Evolutionary conservation across 1,140 invertebrate genomes (phyloP).

Genomic region (Zaprionus gabonicus): DNA sequence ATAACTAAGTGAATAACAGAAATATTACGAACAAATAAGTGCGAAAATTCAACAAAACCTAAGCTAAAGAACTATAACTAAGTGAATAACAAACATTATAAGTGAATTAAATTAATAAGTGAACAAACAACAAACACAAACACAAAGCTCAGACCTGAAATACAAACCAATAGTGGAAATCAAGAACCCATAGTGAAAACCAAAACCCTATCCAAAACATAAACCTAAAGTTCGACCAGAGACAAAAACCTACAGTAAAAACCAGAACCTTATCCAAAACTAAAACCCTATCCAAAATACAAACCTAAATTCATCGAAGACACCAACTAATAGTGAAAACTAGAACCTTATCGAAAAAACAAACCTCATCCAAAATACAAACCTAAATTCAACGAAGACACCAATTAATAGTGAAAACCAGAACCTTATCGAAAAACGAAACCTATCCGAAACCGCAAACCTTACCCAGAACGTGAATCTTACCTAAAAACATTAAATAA

Average conservation of each 20-base stretch:
- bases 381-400: not conserved
- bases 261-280: not conserved
- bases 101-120: not conserved
- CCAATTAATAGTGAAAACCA: no score
- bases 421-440: no score
- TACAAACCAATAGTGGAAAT: slow-evolving; percentile 5
- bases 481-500: not conserved
- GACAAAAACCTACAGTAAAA: not conserved
- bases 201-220: not conserved
- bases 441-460: no score
- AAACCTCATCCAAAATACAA: not conserved
- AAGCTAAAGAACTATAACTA: slow-evolving; percentile 9
- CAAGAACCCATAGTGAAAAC: slow-evolving; percentile 3
- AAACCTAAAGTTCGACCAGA: not conserved
- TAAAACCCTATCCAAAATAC: not conserved
- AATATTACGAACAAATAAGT: not conserved
- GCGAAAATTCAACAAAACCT: not conserved
- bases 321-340: not conserved
- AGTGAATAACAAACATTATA: slow-evolving; percentile 6
- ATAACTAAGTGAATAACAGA: no score
- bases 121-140: slow-evolving; percentile 8
- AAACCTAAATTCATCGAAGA: not conserved
- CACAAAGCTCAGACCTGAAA: not conserved
- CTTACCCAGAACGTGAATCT: no score
- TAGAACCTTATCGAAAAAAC: not conserved